These are phyloP conservation scores for Caenorhabditis becei DNA, from an alignment of 2,888 invertebrate genomes.

Conservation along the genomic window DNA sequence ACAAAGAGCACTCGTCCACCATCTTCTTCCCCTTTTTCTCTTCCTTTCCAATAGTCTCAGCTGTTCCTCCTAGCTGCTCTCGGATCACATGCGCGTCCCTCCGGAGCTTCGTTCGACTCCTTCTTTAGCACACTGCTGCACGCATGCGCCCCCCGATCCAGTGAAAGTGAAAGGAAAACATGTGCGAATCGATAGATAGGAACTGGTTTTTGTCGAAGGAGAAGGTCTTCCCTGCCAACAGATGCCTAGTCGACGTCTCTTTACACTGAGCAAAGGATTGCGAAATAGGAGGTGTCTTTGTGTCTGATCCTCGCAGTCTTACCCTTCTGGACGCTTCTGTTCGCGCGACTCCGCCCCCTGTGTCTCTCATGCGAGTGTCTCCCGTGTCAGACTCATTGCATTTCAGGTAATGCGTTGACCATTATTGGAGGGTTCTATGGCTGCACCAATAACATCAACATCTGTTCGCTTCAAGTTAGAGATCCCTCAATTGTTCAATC, in stretches of 20 bases:
- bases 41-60: too few species aligned
- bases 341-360: not conserved
- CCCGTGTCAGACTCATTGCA: not conserved
- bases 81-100: too few species aligned
- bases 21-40: too few species aligned
- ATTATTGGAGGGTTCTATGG: not conserved
- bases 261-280: not conserved
- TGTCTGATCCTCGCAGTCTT: not conserved
- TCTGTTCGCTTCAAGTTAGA: slow-evolving; percentile 4
- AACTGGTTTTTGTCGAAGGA: not conserved
- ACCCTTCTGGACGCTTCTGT: slow-evolving; percentile 3
- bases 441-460: not conserved
- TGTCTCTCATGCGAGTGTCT: not conserved
- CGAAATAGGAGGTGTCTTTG: not conserved
- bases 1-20: too few species aligned
- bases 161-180: too few species aligned
- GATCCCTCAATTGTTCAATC: too few species aligned
- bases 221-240: not conserved
- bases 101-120: not conserved
- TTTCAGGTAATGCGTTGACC: slow-evolving; percentile 1
- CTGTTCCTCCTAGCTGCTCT: too few species aligned
- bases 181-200: not conserved
- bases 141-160: not conserved
- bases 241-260: not conserved
- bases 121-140: not conserved